These are phyloP conservation scores for Drosophila prosaltans DNA, from an alignment of 1,140 invertebrate species.

Conservation along the genomic window DNA sequence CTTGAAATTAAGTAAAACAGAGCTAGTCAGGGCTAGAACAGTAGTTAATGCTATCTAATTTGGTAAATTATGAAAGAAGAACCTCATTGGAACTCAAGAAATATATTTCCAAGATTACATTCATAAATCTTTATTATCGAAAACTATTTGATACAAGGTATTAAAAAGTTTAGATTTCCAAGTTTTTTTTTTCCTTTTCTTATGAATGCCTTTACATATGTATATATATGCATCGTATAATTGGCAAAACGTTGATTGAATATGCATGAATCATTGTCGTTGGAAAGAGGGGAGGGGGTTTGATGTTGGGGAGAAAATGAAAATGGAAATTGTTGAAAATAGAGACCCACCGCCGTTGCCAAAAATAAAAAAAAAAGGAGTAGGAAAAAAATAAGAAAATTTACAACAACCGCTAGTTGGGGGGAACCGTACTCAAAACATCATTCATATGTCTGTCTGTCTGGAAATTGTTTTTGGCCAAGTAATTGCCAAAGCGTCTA, in stretches of 20 bases:
- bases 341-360: constrained; percentile 63
- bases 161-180: background rate
- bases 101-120: too few relatives aligned
- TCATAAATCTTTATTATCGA: too few relatives aligned
- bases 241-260: constrained; percentile 80
- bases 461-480: constrained; percentile 74
- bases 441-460: constrained; percentile 79
- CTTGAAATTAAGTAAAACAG: too few relatives aligned
- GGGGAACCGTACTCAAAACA: constrained; percentile 49
- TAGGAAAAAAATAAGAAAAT: background rate
- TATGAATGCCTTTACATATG: constrained; percentile 29
- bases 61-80: too few relatives aligned
- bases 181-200: constrained; percentile 2
- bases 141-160: background rate
- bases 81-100: too few relatives aligned
- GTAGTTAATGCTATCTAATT: too few relatives aligned
- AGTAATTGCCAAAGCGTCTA: constrained; percentile 79
- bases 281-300: background rate
- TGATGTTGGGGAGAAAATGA: constrained; percentile 23
- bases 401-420: constrained; percentile 54
- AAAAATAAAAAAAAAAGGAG: constrained; percentile 13
- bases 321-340: constrained; percentile 40
- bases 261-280: constrained; percentile 71
- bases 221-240: constrained; percentile 80
- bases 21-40: too few relatives aligned